These are phyloP conservation scores for Scomber colias DNA, from an alignment of 2,113 vertebrate genomes.

Conservation along the genomic window DNA sequence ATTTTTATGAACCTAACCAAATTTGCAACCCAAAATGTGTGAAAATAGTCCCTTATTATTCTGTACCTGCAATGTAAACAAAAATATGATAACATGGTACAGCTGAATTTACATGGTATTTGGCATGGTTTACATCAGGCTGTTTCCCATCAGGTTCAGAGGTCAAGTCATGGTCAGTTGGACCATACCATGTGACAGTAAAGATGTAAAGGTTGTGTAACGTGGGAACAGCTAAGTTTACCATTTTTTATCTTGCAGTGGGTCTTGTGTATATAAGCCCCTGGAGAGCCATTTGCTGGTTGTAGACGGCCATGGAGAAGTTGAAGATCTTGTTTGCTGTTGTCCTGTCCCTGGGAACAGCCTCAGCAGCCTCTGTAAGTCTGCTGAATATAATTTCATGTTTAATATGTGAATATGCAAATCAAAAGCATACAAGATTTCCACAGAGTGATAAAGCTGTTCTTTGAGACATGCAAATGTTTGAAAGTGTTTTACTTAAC, in stretches of 20 bases:
- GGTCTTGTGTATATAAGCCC: constrained; percentile 42
- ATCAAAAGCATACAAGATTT: not conserved
- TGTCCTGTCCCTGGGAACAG: constrained; percentile 71
- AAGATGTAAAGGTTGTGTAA: constrained; percentile 6
- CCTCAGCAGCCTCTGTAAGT: constrained; percentile 76
- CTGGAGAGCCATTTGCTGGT: not conserved
- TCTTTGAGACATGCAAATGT: not conserved
- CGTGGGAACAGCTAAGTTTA: not conserved
- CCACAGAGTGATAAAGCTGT: not conserved
- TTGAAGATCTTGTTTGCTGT: constrained; percentile 72
- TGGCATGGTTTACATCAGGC: not conserved
- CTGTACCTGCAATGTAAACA: too few species aligned
- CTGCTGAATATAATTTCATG: not conserved
- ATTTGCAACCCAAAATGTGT: too few species aligned
- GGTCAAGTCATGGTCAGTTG: not conserved
- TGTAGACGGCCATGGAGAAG: constrained; percentile 69
- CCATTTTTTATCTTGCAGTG: not conserved
- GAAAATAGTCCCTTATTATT: too few species aligned
- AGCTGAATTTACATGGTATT: too few species aligned
- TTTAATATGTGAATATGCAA: not conserved
- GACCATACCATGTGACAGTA: not conserved
- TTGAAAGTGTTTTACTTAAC: too few species aligned
- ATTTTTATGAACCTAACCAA: too few species aligned
- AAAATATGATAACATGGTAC: too few species aligned
- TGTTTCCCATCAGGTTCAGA: not conserved